A percentile compares a stretch with the other conserved stretches of the same genome.
Conservation (phyloP, 2,797 vertebrate species). For the Sylvilagus floridanus region DNA sequence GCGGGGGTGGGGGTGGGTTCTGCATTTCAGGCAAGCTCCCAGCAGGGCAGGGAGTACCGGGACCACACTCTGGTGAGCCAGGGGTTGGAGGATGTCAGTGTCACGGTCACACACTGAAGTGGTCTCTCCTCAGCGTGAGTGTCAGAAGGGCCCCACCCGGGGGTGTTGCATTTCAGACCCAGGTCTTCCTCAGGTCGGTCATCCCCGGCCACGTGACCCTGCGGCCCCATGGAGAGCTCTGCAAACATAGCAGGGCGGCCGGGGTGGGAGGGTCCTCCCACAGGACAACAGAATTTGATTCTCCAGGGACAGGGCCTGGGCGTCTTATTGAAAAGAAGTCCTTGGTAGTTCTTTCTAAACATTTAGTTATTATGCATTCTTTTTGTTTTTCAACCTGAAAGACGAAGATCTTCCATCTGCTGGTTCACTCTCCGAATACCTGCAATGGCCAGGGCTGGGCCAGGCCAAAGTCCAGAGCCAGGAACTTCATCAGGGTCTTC, state of each 20-base stretch:
- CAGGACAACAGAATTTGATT: background rate
- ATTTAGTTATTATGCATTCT: no score
- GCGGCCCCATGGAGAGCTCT: background rate
- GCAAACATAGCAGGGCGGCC: rapidly evolving
- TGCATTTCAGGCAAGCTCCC: background rate
- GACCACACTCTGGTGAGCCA: background rate
- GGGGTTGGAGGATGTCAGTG: background rate
- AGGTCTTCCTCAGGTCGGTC: background rate
- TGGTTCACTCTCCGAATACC: no score
- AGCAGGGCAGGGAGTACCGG: background rate
- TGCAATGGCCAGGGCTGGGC: no score
- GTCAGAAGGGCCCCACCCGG: background rate
- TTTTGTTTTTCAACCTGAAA: no score
- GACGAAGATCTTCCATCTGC: no score
- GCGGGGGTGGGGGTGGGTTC: background rate
- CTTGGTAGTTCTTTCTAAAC: no score
- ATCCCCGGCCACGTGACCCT: background rate
- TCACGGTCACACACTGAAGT: background rate
- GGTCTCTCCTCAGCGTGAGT: background rate
- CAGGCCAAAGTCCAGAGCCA: no score
- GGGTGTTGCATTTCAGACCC: background rate
- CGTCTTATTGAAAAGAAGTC: background rate
- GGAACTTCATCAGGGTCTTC: no score
- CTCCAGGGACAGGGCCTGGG: no score
- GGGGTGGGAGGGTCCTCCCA: background rate